A percentile compares a stretch with the other conserved stretches of the same genome.
These are phyloP conservation scores for Acipenser oxyrinchus DNA, from an alignment of 2,797 vertebrate genomes.

Conservation along the genomic window DNA sequence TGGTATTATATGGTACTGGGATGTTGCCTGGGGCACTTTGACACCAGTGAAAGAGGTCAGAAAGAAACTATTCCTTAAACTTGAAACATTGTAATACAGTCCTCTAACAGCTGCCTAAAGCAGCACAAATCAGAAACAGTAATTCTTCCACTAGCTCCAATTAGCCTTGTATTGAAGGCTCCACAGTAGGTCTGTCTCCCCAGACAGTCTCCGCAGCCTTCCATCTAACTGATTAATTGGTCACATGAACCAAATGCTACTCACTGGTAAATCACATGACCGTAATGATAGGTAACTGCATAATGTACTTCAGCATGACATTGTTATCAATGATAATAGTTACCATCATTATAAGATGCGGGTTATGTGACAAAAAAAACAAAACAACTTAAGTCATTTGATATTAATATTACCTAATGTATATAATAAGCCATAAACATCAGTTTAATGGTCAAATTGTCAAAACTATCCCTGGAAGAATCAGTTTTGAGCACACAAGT, in stretches of 20 bases:
- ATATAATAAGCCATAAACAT: too few species aligned
- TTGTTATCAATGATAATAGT: slow-evolving; percentile 37
- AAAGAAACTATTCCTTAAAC: slow-evolving; percentile 36
- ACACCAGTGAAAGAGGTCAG: slow-evolving; percentile 36
- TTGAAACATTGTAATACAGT: slow-evolving; percentile 40
- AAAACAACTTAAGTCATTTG: too few species aligned
- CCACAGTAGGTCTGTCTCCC: background rate
- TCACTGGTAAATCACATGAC: slow-evolving; percentile 28
- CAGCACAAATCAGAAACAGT: slow-evolving; percentile 13
- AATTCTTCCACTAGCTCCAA: slow-evolving; percentile 34
- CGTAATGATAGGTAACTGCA: slow-evolving; percentile 18
- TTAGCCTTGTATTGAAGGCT: slow-evolving; percentile 36
- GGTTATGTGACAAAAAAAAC: too few species aligned
- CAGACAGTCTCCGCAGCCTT: background rate
- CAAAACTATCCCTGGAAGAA: too few species aligned
- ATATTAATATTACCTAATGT: too few species aligned
- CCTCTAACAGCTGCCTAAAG: slow-evolving; percentile 44
- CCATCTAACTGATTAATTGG: slow-evolving; percentile 4
- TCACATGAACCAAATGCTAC: slow-evolving; percentile 2
- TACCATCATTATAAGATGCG: slow-evolving; percentile 15
- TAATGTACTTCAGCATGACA: background rate
- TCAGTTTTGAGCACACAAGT: too few species aligned
- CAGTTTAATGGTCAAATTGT: too few species aligned
- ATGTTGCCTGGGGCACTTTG: background rate
- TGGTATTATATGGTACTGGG: background rate